Base-by-base conservation (phyloP, 2,113 vertebrate species). In the Barbus barbus region DNA sequence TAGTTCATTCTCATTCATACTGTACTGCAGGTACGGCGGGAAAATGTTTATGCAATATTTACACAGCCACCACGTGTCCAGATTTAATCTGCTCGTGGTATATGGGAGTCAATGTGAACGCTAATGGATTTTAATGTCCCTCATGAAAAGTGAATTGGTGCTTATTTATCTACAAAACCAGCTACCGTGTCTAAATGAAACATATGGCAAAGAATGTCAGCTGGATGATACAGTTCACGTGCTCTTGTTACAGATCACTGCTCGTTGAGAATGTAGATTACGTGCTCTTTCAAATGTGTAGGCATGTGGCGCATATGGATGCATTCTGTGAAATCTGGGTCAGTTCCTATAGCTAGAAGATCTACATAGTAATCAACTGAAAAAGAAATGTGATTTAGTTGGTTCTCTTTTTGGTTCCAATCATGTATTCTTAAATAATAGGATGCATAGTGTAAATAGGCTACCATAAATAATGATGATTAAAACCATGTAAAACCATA, bases 221-320 rank as follows among this genome's bases (percentile, higher is more conserved):
- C 82, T 58, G 51, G 81, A 87, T 61, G 24, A 90, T 88, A 89
- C 28, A 87, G 84, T 91, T 91, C 87, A 90, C 86, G 72, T 92
- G 88, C 89, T 92, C 85, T 89, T 89, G 90, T 91, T 90, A 90
- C 60, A 85, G 91, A 87, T 67, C 82, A 83, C 72, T 90, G 90
- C 88, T 88, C 82, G 76, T 90, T 90, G 88, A 90, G 84, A 78
- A 92, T 88, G 84, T 89, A 91, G 90, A 93, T 92, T 5, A 87
- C 79, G 87, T 89, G 92, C 91, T 91, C 89, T 91, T 93, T 91
- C 86, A 91, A 90, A 92, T 90, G 87, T 86, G 38, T 78, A 83
- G 84, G 69, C 89, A 90, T 78, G 65, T 48, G 71, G 65, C 36
- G 84, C 91, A 93, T 90, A 92, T 92, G 90, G 88, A 92, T 89